A percentile compares a stretch with the other conserved stretches of the same genome.
Evolutionary conservation across 2,797 vertebrate species (phyloP).

Genomic region (Squalus acanthias): DNA sequence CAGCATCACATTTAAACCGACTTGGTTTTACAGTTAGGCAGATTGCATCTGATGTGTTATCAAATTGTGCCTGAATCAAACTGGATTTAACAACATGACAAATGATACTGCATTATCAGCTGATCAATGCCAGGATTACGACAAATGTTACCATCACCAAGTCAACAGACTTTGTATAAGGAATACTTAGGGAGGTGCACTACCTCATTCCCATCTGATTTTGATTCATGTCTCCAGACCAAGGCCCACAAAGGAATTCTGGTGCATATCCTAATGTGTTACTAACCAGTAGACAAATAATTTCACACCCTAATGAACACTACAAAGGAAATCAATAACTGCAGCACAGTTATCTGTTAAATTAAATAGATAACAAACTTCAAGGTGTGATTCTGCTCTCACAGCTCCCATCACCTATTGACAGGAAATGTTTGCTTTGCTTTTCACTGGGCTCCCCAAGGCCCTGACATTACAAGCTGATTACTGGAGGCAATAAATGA

Average conservation of each 20-base stretch:
- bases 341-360: constrained; percentile 36
- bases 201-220: not conserved
- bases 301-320: constrained; percentile 46
- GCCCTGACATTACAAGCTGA: constrained; percentile 19
- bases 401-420: constrained; percentile 30
- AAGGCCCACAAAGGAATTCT: constrained; percentile 42
- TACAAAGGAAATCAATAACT: constrained; percentile 51
- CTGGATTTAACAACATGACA: not conserved
- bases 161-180: not conserved
- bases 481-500: constrained; percentile 6
- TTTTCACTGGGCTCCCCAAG: constrained; percentile 24
- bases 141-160: not conserved
- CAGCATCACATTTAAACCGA: not conserved
- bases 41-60: not conserved
- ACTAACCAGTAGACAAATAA: constrained; percentile 49
- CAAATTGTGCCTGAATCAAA: constrained; percentile 12
- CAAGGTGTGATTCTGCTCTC: constrained; percentile 2
- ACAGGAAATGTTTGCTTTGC: constrained; percentile 25
- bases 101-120: not conserved
- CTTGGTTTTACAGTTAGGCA: not conserved
- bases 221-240: constrained; percentile 35
- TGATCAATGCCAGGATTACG: constrained; percentile 11
- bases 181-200: not conserved
- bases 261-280: constrained; percentile 43
- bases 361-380: constrained; percentile 34